Base-by-base conservation (phyloP, 2,113 vertebrate species). In the Alexandromys fortis region DNA sequence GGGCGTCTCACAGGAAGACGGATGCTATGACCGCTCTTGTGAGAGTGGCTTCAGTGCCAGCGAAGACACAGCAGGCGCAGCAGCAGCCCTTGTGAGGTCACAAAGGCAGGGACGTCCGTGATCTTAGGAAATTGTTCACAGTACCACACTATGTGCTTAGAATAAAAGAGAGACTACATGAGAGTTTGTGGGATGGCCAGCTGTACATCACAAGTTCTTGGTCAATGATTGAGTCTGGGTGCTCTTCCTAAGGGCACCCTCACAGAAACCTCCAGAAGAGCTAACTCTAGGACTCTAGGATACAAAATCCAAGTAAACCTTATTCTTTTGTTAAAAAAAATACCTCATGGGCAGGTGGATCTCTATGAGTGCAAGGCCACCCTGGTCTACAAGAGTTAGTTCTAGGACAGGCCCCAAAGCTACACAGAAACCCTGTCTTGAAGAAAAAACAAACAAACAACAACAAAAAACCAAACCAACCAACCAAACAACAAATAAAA, bases 321-420 rank as follows among this genome's bases (percentile, higher is more conserved):
- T 78, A 79, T 55, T 85, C 78, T 89, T 45, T 83, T 9, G 22
- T 61, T 94, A 92, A 52, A 45, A 63, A 65, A 82, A 42, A 61
- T 24, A 61, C 61, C 5, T 58, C 55, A 58, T 58, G 55, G 55
- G 5, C 5, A 58, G 17, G 19, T 5, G 0, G 5, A 58, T 58
- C 17, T 58, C 55, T 58, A 0, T 58, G 19, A 58, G 55, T 19
- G 21, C 19, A 2, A 58, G 55, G 19, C 19, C 55, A 58, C 1
- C 55, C 55, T 21, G 55, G 19, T 58, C 55, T 58, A 58, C 55
- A 58, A 58, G 17, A 58, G 55, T 19, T 58, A 58, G 55, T 58
- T 58, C 55, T 19, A 58, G 55, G 55, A 58, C 55, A 58, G 52
- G 52, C 52, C 12, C 52, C 52, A 55, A 55, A 55, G 52, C 52